Evolutionary conservation across 2,113 vertebrate genomes (phyloP).

Genomic region (Saguinus midas): DNA sequence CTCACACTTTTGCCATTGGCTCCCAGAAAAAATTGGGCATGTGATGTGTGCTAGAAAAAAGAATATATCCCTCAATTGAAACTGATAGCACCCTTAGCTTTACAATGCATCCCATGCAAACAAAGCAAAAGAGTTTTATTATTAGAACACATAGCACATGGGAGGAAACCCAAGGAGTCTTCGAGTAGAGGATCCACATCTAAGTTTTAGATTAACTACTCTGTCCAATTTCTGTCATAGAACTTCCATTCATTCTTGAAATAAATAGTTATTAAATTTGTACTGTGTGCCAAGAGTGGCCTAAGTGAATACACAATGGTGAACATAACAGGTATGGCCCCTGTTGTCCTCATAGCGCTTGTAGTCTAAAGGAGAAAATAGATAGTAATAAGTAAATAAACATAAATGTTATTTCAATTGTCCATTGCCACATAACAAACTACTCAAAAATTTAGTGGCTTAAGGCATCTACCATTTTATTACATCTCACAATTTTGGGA

Average conservation of each 20-base stretch:
- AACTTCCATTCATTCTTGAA: constrained; percentile 9
- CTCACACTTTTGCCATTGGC: neutral
- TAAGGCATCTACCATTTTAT: neutral
- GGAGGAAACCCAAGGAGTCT: neutral
- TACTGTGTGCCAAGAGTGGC: neutral
- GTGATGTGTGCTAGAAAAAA: neutral
- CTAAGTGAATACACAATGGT: neutral
- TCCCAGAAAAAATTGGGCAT: constrained; percentile 11
- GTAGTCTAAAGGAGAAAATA: constrained; percentile 10
- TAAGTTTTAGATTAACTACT: neutral
- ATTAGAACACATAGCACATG: neutral
- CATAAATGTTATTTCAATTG: neutral
- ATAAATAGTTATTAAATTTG: neutral
- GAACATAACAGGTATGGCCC: neutral
- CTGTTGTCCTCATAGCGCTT: neutral
- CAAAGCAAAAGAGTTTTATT: neutral
- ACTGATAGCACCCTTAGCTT: neutral
- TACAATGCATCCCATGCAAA: neutral
- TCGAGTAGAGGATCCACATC: neutral
- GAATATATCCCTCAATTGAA: neutral
- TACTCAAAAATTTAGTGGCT: neutral
- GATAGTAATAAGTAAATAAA: neutral
- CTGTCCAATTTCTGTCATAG: neutral
- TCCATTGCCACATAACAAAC: neutral
- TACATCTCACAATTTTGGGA: neutral